Evolutionary conservation across 2,888 invertebrate genomes (phyloP).

Genomic region (Dorcus hopei): DNA sequence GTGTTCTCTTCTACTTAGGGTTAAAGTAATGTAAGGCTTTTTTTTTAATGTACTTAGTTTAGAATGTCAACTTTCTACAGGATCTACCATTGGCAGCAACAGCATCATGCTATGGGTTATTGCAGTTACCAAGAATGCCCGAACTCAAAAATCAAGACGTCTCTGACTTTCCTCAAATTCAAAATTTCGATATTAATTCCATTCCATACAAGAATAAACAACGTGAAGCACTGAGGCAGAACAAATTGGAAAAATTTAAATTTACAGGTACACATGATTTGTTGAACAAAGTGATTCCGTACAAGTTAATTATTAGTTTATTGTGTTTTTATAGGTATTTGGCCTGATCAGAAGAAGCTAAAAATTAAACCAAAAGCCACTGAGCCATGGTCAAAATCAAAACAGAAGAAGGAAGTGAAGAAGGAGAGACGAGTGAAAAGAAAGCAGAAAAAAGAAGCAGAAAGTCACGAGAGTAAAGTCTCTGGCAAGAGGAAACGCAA

Average conservation of each 20-base stretch:
- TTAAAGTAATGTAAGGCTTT: constrained; percentile 58
- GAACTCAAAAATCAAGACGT: constrained; percentile 73
- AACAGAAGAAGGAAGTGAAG: constrained; percentile 65
- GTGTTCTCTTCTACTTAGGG: constrained; percentile 80
- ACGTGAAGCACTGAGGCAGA: constrained; percentile 68
- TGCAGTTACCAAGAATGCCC: constrained; percentile 93
- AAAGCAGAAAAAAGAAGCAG: constrained; percentile 58
- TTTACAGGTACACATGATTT: constrained; percentile 60
- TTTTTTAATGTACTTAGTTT: not conserved
- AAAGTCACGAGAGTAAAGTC: constrained; percentile 47
- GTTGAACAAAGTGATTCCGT: constrained; percentile 33
- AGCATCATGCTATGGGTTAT: constrained; percentile 84
- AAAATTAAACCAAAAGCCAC: constrained; percentile 55
- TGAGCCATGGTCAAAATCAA: constrained; percentile 76
- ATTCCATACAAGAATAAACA: constrained; percentile 78
- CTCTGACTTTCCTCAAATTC: constrained; percentile 55
- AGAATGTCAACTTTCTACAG: constrained; percentile 30
- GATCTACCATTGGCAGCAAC: constrained; percentile 82
- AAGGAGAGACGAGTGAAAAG: constrained; percentile 61
- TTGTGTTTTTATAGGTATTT: constrained; percentile 33
- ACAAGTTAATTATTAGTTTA: not conserved
- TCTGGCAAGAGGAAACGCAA: constrained; percentile 49
- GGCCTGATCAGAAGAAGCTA: constrained; percentile 43
- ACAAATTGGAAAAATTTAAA: constrained; percentile 67
- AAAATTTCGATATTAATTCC: constrained; percentile 66